These are phyloP conservation scores for Calcarius ornatus DNA, from an alignment of 2,113 vertebrate genomes.

Conservation along the genomic window DNA sequence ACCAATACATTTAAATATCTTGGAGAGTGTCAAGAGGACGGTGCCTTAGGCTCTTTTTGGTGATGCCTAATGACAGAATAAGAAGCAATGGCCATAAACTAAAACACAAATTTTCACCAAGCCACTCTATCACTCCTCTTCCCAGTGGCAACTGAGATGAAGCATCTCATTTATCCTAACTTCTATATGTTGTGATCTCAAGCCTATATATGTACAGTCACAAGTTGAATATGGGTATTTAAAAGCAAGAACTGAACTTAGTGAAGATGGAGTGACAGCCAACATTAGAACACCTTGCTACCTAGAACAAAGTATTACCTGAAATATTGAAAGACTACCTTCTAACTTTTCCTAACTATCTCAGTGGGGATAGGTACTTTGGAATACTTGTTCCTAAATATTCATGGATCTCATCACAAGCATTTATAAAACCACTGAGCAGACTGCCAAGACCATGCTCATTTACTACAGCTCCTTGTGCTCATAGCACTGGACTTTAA, in stretches of 20 bases:
- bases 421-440: background rate
- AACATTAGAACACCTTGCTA: background rate
- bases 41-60: too few species aligned
- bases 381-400: background rate
- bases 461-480: background rate
- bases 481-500: background rate
- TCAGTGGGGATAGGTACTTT: background rate
- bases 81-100: too few species aligned
- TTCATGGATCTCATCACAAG: background rate
- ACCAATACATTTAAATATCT: too few species aligned
- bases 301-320: background rate
- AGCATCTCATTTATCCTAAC: background rate
- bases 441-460: background rate
- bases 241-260: background rate
- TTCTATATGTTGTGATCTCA: background rate
- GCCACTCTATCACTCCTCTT: background rate
- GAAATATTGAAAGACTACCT: background rate
- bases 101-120: background rate
- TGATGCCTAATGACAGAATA: too few species aligned
- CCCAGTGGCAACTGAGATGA: background rate
- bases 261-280: background rate
- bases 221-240: background rate
- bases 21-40: too few species aligned
- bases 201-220: background rate
- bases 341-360: background rate